These are phyloP conservation scores for Syrrhaptes paradoxus DNA, from an alignment of 2,113 vertebrate genomes.

Conservation along the genomic window DNA sequence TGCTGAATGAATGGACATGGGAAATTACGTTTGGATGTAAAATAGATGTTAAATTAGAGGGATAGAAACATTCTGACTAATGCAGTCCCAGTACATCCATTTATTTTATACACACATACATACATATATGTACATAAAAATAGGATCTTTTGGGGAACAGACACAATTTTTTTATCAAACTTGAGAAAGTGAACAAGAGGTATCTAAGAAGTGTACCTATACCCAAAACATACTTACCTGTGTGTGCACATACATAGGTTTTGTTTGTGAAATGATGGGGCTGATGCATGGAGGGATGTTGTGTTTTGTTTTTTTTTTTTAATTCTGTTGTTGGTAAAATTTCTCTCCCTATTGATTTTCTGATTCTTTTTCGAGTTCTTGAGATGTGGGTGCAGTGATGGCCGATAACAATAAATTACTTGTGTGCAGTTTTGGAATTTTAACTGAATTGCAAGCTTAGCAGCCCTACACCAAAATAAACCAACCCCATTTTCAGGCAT, in stretches of 20 bases:
- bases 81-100: not conserved
- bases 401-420: not conserved
- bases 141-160: not conserved
- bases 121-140: not conserved
- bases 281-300: not conserved
- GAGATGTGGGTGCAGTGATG: not conserved
- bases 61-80: not conserved
- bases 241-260: not conserved
- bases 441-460: not conserved
- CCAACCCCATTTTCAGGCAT: not conserved
- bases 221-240: accelerated
- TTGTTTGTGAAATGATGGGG: not conserved
- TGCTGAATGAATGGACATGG: not conserved
- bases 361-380: not conserved
- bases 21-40: not conserved
- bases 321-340: not conserved
- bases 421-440: not conserved
- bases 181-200: not conserved
- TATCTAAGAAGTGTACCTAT: not conserved
- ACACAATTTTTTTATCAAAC: not conserved
- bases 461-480: not conserved
- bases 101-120: not conserved
- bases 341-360: not conserved
- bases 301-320: not conserved
- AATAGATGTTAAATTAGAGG: not conserved